Evolutionary conservation across 30 jellyfish, hydroid and myxozoan genomes (phyloP), one percentile per base, ranked within the genome.

Genomic region (Chironex yamaguchii): DNA sequence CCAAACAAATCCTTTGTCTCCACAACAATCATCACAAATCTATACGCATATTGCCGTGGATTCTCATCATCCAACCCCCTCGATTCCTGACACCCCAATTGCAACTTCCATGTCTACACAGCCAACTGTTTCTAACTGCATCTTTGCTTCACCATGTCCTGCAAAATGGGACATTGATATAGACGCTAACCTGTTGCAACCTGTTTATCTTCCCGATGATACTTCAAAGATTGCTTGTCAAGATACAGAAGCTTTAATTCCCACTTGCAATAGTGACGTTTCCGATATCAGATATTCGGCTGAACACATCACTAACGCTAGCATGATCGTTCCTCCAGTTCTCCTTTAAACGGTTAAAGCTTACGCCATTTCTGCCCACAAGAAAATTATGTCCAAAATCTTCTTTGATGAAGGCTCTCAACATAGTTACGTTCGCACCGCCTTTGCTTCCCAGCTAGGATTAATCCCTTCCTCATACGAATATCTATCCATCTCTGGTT

Each of bases 391-490:
- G 22, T 27, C 71, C 6, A 54, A 32, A 54, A 54, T 54, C 71
- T 54, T 54, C 25, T 54, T 3, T 32, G 71, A 54, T 54, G 71
- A 54, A 54, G 71, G 71, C 23, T 54, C 71, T n/a, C 71, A 54
- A 20, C 62, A 4, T 9, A 21, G 64, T 65, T 42, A 76, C 80
- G 58, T 76, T 24, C 80, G 89, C 48, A 54, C 64, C 11, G 89
- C 52, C 1, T 76, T 76, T 25, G 89, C 89, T 27, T 29, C 32
- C 17, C 62, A 76, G 34, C 26, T 76, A 17, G 66, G 72, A 21
- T 52, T 76, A 29, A 31, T 30, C 14, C 89, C 89, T 52, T 58
- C 28, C 32, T 53, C 89, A 4, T 76, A 76, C 89, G 80, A 76
- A 36, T 67, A 4, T 14, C 36, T 76, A 24, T 76, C 89, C 1